A percentile compares a stretch with the other conserved stretches of the same genome.
phyloP scores from a whole-genome alignment of 2,888 invertebrate species.

The Elegia similella region DNA sequence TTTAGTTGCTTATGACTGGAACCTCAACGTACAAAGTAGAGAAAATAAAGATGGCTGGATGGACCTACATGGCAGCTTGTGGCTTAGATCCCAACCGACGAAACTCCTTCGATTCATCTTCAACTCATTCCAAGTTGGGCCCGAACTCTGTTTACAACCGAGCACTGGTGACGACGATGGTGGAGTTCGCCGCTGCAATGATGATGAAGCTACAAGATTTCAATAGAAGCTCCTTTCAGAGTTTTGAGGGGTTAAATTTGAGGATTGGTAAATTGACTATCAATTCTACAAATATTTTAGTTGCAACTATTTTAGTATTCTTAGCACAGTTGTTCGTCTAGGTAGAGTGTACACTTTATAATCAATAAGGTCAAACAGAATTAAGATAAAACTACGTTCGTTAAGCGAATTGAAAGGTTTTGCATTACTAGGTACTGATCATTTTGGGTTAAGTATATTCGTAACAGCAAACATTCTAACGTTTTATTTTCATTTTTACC shows the following conservation, averaged over 20 bases:
- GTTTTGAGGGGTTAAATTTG: slow-evolving; percentile 84
- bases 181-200: slow-evolving; percentile 76
- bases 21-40: slow-evolving; percentile 88
- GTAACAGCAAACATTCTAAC: no score
- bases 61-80: slow-evolving; percentile 98
- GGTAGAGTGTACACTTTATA: no score
- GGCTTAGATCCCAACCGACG: slow-evolving; percentile 90
- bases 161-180: slow-evolving; percentile 71
- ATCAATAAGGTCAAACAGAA: no score
- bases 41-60: slow-evolving; percentile 97
- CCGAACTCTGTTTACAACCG: slow-evolving; percentile 62
- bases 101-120: slow-evolving; percentile 75
- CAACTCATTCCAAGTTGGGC: slow-evolving; percentile 35
- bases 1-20: slow-evolving; percentile 84
- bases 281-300: no score
- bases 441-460: no score
- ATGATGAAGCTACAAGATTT: slow-evolving; percentile 78
- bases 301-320: no score
- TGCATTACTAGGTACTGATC: no score
- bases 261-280: slow-evolving; percentile 83
- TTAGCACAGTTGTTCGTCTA: no score
- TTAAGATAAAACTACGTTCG: no score
- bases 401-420: no score
- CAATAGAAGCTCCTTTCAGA: slow-evolving; percentile 82
- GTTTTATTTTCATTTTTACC: no score